Evolutionary conservation across 2,797 vertebrate species (phyloP), one percentile per base, ranked within the genome.

Genomic region (Gallinago nigripennis): DNA sequence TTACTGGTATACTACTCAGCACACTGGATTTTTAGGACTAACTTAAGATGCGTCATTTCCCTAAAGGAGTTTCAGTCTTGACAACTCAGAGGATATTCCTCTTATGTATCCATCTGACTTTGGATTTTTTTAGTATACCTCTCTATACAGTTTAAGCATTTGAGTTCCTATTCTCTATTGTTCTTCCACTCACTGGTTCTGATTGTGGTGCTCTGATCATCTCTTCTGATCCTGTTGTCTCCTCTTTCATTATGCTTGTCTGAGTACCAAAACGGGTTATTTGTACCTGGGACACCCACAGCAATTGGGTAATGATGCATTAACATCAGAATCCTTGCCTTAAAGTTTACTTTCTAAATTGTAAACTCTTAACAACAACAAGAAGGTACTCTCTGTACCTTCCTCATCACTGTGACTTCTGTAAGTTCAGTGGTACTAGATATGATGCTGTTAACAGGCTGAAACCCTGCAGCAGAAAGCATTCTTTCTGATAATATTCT

Each of bases 381-480:
- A 64, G 6, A 28, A 61, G 33, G 30, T 61, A 48, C 5, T 64
- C n/a, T 85, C 3, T 54, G 12, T 82, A 58, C n/a, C 3, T 46
- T 5, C 12, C 12, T 76, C 19, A 4, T 10, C 28, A 39, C 35
- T 6, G 0, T 39, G n/a, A 83, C 25, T 57, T 75, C n/a, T 0
- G 0, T 64, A 31, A 45, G 12, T 31, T 71, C 25, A 16, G 12
- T 65, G 50, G 31, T 73, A 37, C 16, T 50, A 41, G 2, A 5
- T 53, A 39, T 35, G 41, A 25, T 57, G 33, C 31, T 73, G 3
- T 60, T 58, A 31, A 12, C 13, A 45, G 33, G 16, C 71, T 89
- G 70, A 82, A 88, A 46, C 9, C 3, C 54, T 80, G 43, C 51
- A 58, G 30, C 23, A 70, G 12, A 17, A 39, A 31, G 18, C 43